A percentile compares a stretch with the other conserved stretches of the same genome.
These are phyloP conservation scores for Drosophila auraria DNA, from an alignment of 1,140 invertebrate genomes.

Conservation along the genomic window DNA sequence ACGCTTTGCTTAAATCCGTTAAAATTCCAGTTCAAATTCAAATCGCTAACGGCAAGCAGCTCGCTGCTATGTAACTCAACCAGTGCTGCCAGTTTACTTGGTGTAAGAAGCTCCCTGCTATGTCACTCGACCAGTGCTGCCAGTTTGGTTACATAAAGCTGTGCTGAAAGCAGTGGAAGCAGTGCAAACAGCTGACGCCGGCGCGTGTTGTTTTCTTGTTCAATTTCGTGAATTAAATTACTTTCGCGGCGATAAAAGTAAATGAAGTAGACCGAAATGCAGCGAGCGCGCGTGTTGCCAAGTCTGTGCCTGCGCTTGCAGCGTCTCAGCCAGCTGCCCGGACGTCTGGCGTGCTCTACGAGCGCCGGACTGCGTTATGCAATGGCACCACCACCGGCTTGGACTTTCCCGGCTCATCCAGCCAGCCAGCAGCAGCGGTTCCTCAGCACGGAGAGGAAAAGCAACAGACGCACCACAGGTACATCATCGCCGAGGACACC, in stretches of 20 bases:
- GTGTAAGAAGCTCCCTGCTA: not conserved
- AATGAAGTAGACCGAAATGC: conserved; percentile 40
- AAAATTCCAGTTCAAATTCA: not conserved
- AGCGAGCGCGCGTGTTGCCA: conserved; percentile 45
- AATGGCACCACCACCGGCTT: not conserved
- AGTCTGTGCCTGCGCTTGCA: conserved; percentile 27
- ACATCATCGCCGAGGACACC: not conserved
- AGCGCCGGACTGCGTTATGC: conserved; percentile 4
- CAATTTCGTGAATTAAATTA: conserved; percentile 6
- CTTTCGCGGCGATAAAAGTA: not conserved
- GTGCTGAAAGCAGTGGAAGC: not conserved
- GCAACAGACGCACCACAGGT: not conserved
- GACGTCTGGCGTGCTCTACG: not conserved
- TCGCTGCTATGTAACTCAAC: not conserved
- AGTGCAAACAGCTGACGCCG: conserved; percentile 24
- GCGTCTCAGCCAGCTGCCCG: conserved; percentile 8
- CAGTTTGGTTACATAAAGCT: not conserved
- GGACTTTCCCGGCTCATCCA: not conserved
- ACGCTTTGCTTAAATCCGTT: not conserved
- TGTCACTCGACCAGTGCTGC: not conserved
- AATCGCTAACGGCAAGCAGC: not conserved
- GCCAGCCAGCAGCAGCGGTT: not conserved
- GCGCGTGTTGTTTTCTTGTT: conserved; percentile 34
- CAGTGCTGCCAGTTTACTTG: no score
- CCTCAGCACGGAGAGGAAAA: not conserved